Evolutionary conservation across 92 coral and sea anemone species (phyloP), one percentile per base, ranked within the genome.

Genomic region (Meandrina meandrites): DNA sequence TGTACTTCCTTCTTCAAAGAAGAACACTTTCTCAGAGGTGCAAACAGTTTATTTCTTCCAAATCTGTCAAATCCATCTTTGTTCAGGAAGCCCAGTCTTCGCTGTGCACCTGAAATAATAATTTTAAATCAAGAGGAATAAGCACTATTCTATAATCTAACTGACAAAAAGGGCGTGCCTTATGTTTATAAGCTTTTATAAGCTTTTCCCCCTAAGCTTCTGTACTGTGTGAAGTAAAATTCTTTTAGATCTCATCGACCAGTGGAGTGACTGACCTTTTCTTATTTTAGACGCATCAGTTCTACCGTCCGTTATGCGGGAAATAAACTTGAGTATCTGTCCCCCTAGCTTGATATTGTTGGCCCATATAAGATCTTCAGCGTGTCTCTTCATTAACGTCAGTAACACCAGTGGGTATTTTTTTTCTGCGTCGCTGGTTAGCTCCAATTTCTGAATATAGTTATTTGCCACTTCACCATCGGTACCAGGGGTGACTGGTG

Each of bases 391-490:
- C 54, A 78, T 78, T 34, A 78, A 60, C 45, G 42, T 78, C 11
- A 78, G 11, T 78, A 78, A 45, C 16, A 45, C 81, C 81, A 78
- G 67, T 78, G 81, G 81, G 16, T 78, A 81, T 78, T 60, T 78
- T 0, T n/a, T 60, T 60, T n/a, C 6, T 22, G 68, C 68, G 68
- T 27, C 24, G 30, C 30, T 60, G 27, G 68, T 60, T 60, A 60
- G 68, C 27, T 60, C 14, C 9, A 60, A 24, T 60, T 60, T 60
- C 30, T 60, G 31, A 60, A 60, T 60, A 7, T 22, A 24, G 31
- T n/a, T 12, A 18, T 27, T 22, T 24, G 68, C 11, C 68, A 60
- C 68, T 7, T 60, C 30, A 60, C 68, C 68, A 18, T 60, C 68
- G n/a, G 30, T 22, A 9, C 68, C 68, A 60, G 31, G 2, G 15